Percentiles rank a stretch among this genome's conserved stretches.
Evolutionary conservation across 2,888 invertebrate species (phyloP).

Genomic region (Cheilosia urbana): DNA sequence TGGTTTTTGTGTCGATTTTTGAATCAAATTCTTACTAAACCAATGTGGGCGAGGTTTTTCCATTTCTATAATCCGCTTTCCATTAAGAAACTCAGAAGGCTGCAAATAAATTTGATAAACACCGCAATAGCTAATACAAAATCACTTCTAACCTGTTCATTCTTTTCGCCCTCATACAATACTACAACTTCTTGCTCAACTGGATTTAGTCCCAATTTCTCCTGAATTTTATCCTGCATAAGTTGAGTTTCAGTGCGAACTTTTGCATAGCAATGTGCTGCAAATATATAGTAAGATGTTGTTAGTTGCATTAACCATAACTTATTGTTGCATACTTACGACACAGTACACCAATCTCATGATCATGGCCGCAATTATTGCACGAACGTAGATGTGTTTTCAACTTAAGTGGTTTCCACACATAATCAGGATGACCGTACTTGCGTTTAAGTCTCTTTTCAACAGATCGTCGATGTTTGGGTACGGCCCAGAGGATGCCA

Average conservation of each 20-base stretch:
- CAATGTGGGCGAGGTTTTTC: constrained; percentile 93
- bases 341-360: constrained; percentile 91
- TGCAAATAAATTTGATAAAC: constrained; percentile 78
- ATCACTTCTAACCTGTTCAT: constrained; percentile 83
- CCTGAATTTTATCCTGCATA: constrained; percentile 90
- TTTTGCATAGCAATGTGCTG: constrained; percentile 93
- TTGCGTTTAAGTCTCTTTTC: constrained; percentile 90
- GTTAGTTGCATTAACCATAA: neutral
- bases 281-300: constrained; percentile 71
- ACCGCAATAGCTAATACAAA: neutral
- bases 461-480: constrained; percentile 90
- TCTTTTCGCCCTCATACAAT: constrained; percentile 92
- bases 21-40: constrained; percentile 93
- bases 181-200: constrained; percentile 94
- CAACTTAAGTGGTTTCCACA: constrained; percentile 88
- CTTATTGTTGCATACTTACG: constrained; percentile 86
- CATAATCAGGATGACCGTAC: constrained; percentile 88
- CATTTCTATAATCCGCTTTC: constrained; percentile 93
- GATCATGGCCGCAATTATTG: constrained; percentile 92
- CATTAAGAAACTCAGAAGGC: constrained; percentile 86
- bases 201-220: constrained; percentile 88
- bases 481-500: constrained; percentile 92
- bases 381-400: constrained; percentile 91
- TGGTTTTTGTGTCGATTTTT: constrained; percentile 90
- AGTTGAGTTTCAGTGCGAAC: constrained; percentile 91